These are phyloP conservation scores for Spodoptera picta DNA, from an alignment of 2,888 invertebrate genomes.

Conservation along the genomic window DNA sequence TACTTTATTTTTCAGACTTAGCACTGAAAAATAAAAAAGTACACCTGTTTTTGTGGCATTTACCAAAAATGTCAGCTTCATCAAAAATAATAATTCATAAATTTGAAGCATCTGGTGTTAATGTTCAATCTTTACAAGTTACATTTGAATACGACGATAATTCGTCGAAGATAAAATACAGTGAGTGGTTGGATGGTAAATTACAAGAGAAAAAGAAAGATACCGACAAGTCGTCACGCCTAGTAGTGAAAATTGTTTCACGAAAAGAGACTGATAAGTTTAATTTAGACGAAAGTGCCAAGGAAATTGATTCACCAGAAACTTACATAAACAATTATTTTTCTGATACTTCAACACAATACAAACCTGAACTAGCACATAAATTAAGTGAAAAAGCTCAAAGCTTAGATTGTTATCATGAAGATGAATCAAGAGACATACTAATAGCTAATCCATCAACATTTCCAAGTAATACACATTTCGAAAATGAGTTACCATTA, in stretches of 20 bases:
- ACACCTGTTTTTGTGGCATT: slow-evolving; percentile 45
- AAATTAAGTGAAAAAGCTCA: slow-evolving; percentile 26
- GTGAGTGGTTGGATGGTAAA: slow-evolving; percentile 77
- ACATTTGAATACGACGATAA: slow-evolving; percentile 71
- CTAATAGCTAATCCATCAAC: slow-evolving; percentile 27
- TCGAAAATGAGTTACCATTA: slow-evolving; percentile 31
- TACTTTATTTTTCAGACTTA: background rate
- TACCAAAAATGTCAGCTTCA: slow-evolving; percentile 75
- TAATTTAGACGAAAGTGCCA: slow-evolving; percentile 77
- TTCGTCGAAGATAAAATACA: slow-evolving; percentile 64
- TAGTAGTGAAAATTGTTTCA: slow-evolving; percentile 80
- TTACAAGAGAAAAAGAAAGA: slow-evolving; percentile 68
- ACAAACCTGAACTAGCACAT: slow-evolving; percentile 30
- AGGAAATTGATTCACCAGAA: slow-evolving; percentile 59
- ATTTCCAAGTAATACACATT: slow-evolving; percentile 34
- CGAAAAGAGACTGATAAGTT: slow-evolving; percentile 71
- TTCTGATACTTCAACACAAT: slow-evolving; percentile 27
- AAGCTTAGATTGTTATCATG: slow-evolving; percentile 25
- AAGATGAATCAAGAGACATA: slow-evolving; percentile 30
- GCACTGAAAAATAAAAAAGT: slow-evolving; percentile 18
- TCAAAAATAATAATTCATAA: slow-evolving; percentile 82
- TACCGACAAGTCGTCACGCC: slow-evolving; percentile 70
- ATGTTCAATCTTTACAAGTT: slow-evolving; percentile 77
- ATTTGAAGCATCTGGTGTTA: slow-evolving; percentile 74
- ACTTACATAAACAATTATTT: slow-evolving; percentile 45